phyloP scores from a whole-genome alignment of 2,888 invertebrate genomes.

The Esperia sulphurella region DNA sequence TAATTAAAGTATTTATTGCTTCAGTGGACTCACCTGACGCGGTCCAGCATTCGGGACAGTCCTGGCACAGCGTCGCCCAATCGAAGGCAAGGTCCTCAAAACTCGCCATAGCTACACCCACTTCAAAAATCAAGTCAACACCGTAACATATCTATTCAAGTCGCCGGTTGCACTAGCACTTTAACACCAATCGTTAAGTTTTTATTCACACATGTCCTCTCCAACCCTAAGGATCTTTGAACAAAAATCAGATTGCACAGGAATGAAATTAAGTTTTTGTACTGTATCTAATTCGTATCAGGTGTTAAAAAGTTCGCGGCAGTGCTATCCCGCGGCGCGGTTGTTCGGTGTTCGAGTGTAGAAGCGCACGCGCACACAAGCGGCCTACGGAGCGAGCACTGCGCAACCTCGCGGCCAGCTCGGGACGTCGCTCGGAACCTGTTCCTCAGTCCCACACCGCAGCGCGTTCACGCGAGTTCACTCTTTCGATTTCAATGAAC shows the following conservation, averaged over 20 bases:
- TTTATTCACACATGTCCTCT: slow-evolving; percentile 10
- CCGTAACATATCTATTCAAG: slow-evolving; percentile 36
- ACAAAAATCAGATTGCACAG: background rate
- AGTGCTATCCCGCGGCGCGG: slow-evolving; percentile 30
- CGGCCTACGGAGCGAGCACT: slow-evolving; percentile 67
- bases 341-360: slow-evolving; percentile 26
- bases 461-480: slow-evolving; percentile 53
- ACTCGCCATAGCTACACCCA: slow-evolving; percentile 78
- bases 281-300: slow-evolving; percentile 31
- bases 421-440: slow-evolving; percentile 70
- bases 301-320: slow-evolving; percentile 34
- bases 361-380: slow-evolving; percentile 56
- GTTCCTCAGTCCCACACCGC: slow-evolving; percentile 49
- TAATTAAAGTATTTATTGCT: background rate
- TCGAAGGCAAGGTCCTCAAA: slow-evolving; percentile 82
- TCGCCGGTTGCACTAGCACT: slow-evolving; percentile 49
- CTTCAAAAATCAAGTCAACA: slow-evolving; percentile 39
- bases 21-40: slow-evolving; percentile 75
- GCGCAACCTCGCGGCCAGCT: slow-evolving; percentile 49
- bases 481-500: slow-evolving; percentile 76
- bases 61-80: slow-evolving; percentile 82
- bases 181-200: slow-evolving; percentile 30
- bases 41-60: slow-evolving; percentile 82
- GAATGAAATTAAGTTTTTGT: background rate
- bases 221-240: slow-evolving; percentile 6